These are phyloP conservation scores for Drosophila cracens DNA, from an alignment of 2,888 invertebrate species.

Conservation along the genomic window DNA sequence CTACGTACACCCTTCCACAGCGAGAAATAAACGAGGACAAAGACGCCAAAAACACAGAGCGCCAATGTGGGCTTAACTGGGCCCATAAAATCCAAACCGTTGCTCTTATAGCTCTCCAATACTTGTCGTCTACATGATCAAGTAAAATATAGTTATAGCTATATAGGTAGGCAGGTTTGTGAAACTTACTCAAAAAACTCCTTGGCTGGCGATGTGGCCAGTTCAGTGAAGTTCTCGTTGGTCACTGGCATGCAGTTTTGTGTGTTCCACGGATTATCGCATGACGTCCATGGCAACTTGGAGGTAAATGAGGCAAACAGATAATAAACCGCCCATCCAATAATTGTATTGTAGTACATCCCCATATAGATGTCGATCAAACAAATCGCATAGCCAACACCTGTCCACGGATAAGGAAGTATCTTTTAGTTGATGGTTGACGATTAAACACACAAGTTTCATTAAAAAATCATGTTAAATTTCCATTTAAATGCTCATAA, in stretches of 20 bases:
- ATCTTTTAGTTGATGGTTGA: not conserved
- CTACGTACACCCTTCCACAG: conserved; percentile 97
- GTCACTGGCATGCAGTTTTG: conserved; percentile 89
- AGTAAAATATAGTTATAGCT: not conserved
- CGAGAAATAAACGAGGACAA: conserved; percentile 97
- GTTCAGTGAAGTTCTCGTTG: conserved; percentile 86
- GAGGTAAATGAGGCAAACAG: conserved; percentile 92
- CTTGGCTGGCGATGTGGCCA: conserved; percentile 91
- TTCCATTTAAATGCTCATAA: not conserved
- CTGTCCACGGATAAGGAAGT: conserved; percentile 85
- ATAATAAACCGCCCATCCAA: conserved; percentile 98
- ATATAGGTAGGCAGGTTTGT: no score
- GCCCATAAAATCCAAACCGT: conserved; percentile 94
- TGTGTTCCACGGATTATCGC: conserved; percentile 95
- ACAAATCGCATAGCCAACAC: conserved; percentile 98
- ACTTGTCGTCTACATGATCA: conserved; percentile 90
- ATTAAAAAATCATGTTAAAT: not conserved
- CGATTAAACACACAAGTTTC: not conserved
- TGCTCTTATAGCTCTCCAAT: conserved; percentile 92
- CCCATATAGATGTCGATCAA: conserved; percentile 97
- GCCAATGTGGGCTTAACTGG: conserved; percentile 95
- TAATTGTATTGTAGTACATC: conserved; percentile 99
- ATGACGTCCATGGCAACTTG: conserved; percentile 94
- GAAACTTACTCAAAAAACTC: conserved; percentile 94
- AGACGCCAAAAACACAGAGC: conserved; percentile 95